A percentile compares a stretch with the other conserved stretches of the same genome.
phyloP scores from a whole-genome alignment of 2,797 vertebrate genomes.

The Trachurus trachurus region DNA sequence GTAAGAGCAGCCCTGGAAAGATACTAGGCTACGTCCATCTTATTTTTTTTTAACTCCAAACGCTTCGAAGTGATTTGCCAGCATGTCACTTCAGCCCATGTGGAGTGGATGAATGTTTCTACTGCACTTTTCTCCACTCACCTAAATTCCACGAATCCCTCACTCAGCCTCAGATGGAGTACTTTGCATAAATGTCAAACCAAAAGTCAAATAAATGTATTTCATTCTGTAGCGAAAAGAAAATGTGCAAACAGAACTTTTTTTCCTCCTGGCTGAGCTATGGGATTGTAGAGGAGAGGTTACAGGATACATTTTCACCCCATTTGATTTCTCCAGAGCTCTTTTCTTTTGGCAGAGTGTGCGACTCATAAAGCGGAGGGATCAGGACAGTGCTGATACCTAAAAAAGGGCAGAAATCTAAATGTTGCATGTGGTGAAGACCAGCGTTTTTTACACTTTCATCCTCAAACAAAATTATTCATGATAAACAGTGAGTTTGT shows the following conservation, averaged over 20 bases:
- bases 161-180: constrained; percentile 32
- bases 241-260: constrained; percentile 47
- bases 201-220: constrained; percentile 47
- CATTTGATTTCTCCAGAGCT: constrained; percentile 46
- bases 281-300: constrained; percentile 29
- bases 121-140: constrained; percentile 34
- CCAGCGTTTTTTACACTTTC: constrained; percentile 34
- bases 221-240: constrained; percentile 11
- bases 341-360: constrained; percentile 21
- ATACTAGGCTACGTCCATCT: neutral
- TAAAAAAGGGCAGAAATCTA: constrained; percentile 40
- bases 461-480: constrained; percentile 49
- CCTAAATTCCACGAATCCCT: constrained; percentile 26
- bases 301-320: constrained; percentile 35
- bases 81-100: constrained; percentile 10
- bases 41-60: constrained; percentile 11
- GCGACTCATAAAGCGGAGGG: neutral
- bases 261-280: constrained; percentile 49
- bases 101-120: constrained; percentile 26
- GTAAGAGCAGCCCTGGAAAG: constrained; percentile 9
- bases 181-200: constrained; percentile 51
- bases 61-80: constrained; percentile 31
- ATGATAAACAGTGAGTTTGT: constrained; percentile 32
- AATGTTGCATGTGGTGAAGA: constrained; percentile 47
- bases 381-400: constrained; percentile 17